A percentile compares a stretch with the other conserved stretches of the same genome.
phyloP scores from a whole-genome alignment of 2,113 vertebrate genomes.

The Uria lomvia region DNA sequence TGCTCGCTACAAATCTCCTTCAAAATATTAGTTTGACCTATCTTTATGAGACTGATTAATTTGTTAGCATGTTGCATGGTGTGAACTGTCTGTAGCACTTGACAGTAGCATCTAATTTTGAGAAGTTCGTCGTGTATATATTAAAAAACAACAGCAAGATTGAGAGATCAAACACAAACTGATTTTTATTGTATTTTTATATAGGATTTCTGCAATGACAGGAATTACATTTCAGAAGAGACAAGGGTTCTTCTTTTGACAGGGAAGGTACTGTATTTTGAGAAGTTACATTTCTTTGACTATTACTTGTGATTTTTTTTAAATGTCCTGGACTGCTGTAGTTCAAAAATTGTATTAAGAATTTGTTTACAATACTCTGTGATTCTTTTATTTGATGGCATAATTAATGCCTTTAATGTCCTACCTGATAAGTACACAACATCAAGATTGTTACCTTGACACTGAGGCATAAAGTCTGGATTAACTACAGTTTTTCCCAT shows the following conservation, averaged over 20 bases:
- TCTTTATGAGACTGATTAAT: not conserved
- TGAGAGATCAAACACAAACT: not conserved
- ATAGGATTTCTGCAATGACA: constrained; percentile 94
- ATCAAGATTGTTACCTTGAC: not conserved
- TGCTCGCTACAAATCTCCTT: not conserved
- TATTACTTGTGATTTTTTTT: not conserved
- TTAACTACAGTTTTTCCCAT: not conserved
- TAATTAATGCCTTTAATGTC: not conserved
- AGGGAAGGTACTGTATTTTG: constrained; percentile 86
- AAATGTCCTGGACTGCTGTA: not conserved
- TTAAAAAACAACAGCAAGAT: not conserved
- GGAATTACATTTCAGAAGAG: constrained; percentile 90
- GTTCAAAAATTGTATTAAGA: not conserved
- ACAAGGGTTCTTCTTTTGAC: constrained; percentile 90
- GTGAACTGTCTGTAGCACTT: not conserved
- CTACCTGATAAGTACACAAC: not conserved
- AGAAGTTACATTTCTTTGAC: not conserved
- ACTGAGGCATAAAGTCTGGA: not conserved
- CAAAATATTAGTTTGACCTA: not conserved
- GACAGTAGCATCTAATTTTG: not conserved
- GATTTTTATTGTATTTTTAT: not conserved
- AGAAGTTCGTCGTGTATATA: not conserved
- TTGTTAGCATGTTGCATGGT: not conserved
- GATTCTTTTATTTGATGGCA: not conserved
- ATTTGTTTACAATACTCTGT: not conserved